These are phyloP conservation scores for Leucophenga montana DNA, from an alignment of 2,888 invertebrate genomes.

Conservation along the genomic window DNA sequence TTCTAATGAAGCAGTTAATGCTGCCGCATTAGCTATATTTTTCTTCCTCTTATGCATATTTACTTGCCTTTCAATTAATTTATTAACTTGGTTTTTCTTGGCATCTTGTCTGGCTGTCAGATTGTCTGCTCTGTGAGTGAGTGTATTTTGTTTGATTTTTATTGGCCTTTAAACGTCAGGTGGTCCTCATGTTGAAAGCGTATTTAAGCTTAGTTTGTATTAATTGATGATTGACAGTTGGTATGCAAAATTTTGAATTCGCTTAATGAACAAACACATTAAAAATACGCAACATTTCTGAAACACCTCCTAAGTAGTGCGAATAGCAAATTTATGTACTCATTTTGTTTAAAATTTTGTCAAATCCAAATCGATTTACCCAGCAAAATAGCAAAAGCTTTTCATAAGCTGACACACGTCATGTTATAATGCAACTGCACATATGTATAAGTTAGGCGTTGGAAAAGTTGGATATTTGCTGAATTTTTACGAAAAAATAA, in stretches of 20 bases:
- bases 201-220: conserved; percentile 2
- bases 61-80: conserved; percentile 49
- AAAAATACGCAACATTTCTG: conserved; percentile 12
- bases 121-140: conserved; percentile 46
- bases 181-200: conserved; percentile 41
- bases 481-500: too few species aligned
- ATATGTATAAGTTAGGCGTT: too few species aligned
- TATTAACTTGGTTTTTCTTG: conserved; percentile 34
- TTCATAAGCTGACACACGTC: too few species aligned
- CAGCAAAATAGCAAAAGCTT: too few species aligned
- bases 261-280: not conserved
- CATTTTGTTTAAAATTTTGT: too few species aligned
- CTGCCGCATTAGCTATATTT: conserved; percentile 10
- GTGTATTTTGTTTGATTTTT: conserved; percentile 33
- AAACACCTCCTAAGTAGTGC: conserved; percentile 47
- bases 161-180: conserved; percentile 47
- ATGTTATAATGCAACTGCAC: too few species aligned
- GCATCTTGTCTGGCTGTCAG: conserved; percentile 18
- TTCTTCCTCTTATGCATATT: conserved; percentile 7
- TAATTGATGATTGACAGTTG: conserved; percentile 16
- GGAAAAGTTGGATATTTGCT: too few species aligned
- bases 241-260: conserved; percentile 8
- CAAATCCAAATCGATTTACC: too few species aligned
- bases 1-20: conserved; percentile 26
- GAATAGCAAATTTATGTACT: too few species aligned